A percentile compares a stretch with the other conserved stretches of the same genome.
phyloP scores from a whole-genome alignment of 1,140 invertebrate species.

The Bactericera cockerelli region DNA sequence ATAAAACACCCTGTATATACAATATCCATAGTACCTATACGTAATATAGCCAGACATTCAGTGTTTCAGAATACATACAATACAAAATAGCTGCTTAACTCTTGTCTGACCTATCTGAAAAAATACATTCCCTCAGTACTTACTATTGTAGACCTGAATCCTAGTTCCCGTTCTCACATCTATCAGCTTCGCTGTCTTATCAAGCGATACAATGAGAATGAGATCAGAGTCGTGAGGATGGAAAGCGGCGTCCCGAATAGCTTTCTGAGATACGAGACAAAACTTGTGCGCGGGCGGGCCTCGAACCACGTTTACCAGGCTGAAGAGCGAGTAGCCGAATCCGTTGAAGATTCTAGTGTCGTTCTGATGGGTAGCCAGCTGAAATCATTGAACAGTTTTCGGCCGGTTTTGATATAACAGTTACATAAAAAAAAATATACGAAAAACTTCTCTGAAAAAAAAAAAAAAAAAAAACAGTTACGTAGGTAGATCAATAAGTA shows the following conservation, averaged over 20 bases:
- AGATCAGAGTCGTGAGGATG: slow-evolving; percentile 44
- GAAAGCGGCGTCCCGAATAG: slow-evolving; percentile 61
- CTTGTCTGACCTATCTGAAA: too few species aligned
- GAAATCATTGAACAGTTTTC: background rate
- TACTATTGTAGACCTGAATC: slow-evolving; percentile 29
- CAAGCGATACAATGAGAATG: slow-evolving; percentile 59
- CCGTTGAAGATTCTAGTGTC: background rate
- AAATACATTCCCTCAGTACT: too few species aligned
- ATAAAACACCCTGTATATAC: too few species aligned
- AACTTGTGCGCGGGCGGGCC: slow-evolving; percentile 20
- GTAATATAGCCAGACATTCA: too few species aligned
- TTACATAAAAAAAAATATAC: too few species aligned
- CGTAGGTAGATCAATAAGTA: too few species aligned
- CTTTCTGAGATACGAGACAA: slow-evolving; percentile 46
- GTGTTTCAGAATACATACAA: too few species aligned
- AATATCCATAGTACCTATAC: too few species aligned
- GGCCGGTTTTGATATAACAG: too few species aligned
- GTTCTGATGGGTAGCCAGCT: background rate
- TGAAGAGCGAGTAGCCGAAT: background rate
- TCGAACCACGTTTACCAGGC: background rate
- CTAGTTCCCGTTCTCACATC: slow-evolving; percentile 36
- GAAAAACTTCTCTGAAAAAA: too few species aligned
- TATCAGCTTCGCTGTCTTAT: slow-evolving; percentile 56
- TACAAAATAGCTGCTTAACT: too few species aligned
- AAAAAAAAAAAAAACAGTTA: too few species aligned